Evolutionary conservation across 2,113 vertebrate species (phyloP).

Genomic region (Misgurnus anguillicaudatus): DNA sequence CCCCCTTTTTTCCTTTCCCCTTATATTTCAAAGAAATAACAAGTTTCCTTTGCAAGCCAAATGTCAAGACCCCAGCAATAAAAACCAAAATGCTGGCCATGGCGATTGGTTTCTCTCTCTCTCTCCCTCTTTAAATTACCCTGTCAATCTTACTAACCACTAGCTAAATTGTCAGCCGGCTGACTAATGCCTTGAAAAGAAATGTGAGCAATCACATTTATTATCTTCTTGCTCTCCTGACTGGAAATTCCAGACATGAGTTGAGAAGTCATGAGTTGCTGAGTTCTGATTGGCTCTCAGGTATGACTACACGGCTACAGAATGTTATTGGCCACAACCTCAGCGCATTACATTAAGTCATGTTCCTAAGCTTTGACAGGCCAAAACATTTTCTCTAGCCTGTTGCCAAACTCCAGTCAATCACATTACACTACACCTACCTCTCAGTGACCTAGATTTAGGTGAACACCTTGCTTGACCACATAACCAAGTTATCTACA

Average conservation of each 20-base stretch:
- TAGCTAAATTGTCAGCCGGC: not conserved
- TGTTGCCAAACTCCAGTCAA: not conserved
- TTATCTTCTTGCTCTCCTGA: constrained; percentile 1
- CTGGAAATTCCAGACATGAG: constrained; percentile 62
- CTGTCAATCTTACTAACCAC: constrained; percentile 4
- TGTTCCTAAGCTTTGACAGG: constrained; percentile 7
- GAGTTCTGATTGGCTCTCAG: constrained; percentile 20
- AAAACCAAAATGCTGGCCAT: constrained; percentile 2
- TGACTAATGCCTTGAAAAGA: constrained; percentile 13
- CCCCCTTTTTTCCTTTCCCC: not conserved
- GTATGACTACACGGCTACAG: constrained; percentile 30
- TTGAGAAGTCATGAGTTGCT: constrained; percentile 47
- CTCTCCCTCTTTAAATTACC: not conserved
- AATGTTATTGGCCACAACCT: constrained; percentile 9
- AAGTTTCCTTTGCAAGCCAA: constrained; percentile 27
- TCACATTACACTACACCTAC: constrained; percentile 31
- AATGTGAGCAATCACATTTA: constrained; percentile 2
- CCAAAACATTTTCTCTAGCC: not conserved
- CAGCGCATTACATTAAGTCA: not conserved
- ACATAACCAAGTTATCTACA: constrained; percentile 4
- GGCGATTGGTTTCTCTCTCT: constrained; percentile 21
- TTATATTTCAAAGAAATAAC: not conserved
- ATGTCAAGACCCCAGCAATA: constrained; percentile 17
- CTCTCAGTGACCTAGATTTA: constrained; percentile 47
- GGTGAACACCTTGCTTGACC: constrained; percentile 33